Conservation (phyloP, 1,140 invertebrate species). For the Drosophila neocordata region DNA sequence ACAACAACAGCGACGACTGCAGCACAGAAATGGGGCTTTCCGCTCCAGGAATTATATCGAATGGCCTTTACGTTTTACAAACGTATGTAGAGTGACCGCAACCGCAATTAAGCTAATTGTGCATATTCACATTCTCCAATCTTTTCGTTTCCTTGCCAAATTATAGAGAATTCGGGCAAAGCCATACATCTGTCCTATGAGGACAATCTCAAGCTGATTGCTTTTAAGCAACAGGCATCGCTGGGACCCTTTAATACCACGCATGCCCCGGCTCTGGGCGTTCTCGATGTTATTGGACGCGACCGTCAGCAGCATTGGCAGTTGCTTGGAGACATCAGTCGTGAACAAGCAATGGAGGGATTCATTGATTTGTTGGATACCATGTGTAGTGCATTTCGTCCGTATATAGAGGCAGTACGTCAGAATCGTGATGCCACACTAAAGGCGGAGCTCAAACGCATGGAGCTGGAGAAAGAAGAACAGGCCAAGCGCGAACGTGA, state of each 20-base stretch:
- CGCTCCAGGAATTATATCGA: conserved; percentile 91
- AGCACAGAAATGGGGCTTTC: conserved; percentile 86
- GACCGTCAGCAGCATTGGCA: conserved; percentile 97
- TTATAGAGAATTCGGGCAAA: conserved; percentile 97
- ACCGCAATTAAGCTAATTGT: not conserved
- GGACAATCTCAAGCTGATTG: conserved; percentile 95
- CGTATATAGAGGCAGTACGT: conserved; percentile 95
- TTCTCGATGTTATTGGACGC: conserved; percentile 96
- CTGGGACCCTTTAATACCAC: conserved; percentile 92
- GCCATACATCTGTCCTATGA: conserved; percentile 96
- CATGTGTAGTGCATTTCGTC: conserved; percentile 93
- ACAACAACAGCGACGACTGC: conserved; percentile 13
- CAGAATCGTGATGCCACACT: conserved; percentile 91
- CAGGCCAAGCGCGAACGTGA: conserved; percentile 83
- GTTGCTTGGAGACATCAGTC: conserved; percentile 92
- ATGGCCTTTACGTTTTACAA: conserved; percentile 94
- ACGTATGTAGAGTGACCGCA: conserved; percentile 85
- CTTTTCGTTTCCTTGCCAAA: conserved; percentile 20
- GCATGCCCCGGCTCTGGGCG: conserved; percentile 92
- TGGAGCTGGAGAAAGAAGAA: conserved; percentile 83
- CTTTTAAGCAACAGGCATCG: conserved; percentile 94
- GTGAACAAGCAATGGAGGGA: conserved; percentile 94
- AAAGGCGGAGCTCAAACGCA: conserved; percentile 67
- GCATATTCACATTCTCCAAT: not conserved
- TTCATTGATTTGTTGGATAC: conserved; percentile 95